phyloP scores from a whole-genome alignment of 2,888 invertebrate species.

The Pyrocoelia pectoralis region DNA sequence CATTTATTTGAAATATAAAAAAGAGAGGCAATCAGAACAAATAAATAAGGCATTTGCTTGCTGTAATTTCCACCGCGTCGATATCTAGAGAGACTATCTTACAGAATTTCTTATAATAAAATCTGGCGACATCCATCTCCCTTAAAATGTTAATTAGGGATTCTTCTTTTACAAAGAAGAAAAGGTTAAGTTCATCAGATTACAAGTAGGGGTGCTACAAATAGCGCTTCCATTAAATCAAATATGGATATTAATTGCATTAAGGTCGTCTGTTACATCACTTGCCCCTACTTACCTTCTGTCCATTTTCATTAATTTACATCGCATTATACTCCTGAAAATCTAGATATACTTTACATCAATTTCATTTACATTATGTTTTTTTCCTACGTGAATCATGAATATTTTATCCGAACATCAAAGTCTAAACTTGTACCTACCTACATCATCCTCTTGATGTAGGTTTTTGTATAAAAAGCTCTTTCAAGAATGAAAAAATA shows the following conservation, averaged over 20 bases:
- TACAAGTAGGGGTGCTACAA: slow-evolving; percentile 17
- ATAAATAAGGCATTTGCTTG: neutral
- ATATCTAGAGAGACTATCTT: neutral
- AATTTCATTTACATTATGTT: neutral
- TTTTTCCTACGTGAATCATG: no score
- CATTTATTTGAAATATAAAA: neutral
- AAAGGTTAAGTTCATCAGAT: slow-evolving; percentile 16
- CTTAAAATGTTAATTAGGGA: slow-evolving; percentile 2
- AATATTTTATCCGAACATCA: no score
- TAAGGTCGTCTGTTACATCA: slow-evolving; percentile 27
- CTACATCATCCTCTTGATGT: no score
- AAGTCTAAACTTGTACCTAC: no score
- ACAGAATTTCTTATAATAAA: neutral
- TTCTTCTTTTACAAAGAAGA: slow-evolving; percentile 10
- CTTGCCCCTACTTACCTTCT: slow-evolving; percentile 24
- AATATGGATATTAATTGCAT: slow-evolving; percentile 30
- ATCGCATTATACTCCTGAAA: slow-evolving; percentile 1
- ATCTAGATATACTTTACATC: slow-evolving; percentile 2
- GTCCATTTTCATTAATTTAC: slow-evolving; percentile 29
- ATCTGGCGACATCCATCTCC: neutral
- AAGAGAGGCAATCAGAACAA: neutral
- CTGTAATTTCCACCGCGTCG: neutral
- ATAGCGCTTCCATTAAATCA: slow-evolving; percentile 29
- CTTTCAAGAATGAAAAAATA: no score
- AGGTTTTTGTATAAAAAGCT: no score